Evolutionary conservation across 2,113 vertebrate genomes (phyloP), one percentile per base, ranked within the genome.

Genomic region (Archilochus colubris): DNA sequence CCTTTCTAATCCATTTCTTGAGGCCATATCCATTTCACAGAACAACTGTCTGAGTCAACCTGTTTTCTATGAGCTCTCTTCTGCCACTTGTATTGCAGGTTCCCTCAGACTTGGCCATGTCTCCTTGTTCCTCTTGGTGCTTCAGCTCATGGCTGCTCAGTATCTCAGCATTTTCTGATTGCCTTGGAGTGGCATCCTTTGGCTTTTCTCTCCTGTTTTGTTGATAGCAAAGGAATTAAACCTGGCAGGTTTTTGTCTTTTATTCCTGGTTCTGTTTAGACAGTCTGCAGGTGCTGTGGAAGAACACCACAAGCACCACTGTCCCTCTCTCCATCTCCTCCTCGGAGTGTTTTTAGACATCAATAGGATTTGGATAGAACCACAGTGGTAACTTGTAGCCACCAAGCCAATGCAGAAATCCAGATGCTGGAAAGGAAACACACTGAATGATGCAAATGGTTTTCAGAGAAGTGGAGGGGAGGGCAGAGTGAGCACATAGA

Each of bases 71-170:
- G 0, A 30, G 25, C 30, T 55, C 16, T 25, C 28, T n/a, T 27
- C 53, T 61, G n/a, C 66, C 9, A 1, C 77, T 57, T 38, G 22
- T 63, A 11, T 9, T 55, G 12, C 9, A 2, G n/a, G 23, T 25
- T 9, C 46, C 27, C 18, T 18, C 7, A 48, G 59, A 23, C 0
- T 0, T 17, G 24, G 33, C 31, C 1, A 0, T 30, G 24, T 48
- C 66, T 72, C 8, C 11, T 62, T 72, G 67, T 48, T 30, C n/a
- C 31, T n/a, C 14, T 55, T 43, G 36, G 14, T 14, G 2, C 59
- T 86, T 53, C 70, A 86, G 21, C 46, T 67, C 17, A 3, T 23
- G 30, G 73, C 44, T 77, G 38, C 36, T 75, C 46, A 50, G 33
- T 70, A 30, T 72, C 40, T 80, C 57, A 31, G 24, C 8, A 2